Evolutionary conservation across 2,797 vertebrate species (phyloP).

Genomic region (Myotis myotis): DNA sequence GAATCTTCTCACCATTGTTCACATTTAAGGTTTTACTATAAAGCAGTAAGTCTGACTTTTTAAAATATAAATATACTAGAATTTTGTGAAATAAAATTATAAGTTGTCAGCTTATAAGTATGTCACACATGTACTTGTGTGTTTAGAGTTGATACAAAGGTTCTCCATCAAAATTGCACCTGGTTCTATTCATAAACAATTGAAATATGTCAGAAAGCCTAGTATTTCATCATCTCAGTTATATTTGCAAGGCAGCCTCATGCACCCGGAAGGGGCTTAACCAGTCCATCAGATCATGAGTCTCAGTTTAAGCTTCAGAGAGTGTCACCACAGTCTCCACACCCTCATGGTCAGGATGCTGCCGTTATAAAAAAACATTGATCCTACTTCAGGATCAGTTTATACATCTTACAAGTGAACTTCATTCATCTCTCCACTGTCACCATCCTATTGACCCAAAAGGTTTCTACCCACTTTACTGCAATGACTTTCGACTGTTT

Average conservation of each 20-base stretch:
- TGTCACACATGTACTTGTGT: not conserved
- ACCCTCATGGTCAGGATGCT: not conserved
- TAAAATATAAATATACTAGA: not conserved
- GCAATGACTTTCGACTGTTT: not conserved
- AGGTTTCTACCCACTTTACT: not conserved
- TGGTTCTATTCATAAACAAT: not conserved
- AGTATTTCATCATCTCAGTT: not conserved
- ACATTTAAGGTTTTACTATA: not conserved
- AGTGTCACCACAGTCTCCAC: accelerated
- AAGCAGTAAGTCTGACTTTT: not conserved
- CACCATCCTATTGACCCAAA: not conserved
- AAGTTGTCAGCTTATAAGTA: not conserved
- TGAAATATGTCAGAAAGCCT: not conserved
- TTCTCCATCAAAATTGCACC: not conserved
- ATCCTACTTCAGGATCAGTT: not conserved
- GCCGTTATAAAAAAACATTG: not conserved
- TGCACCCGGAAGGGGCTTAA: not conserved
- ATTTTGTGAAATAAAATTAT: not conserved
- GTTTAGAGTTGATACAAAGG: not conserved
- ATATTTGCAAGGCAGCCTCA: not conserved
- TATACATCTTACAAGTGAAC: not conserved
- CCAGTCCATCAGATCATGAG: not conserved
- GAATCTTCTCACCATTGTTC: not conserved
- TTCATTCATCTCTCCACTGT: not conserved
- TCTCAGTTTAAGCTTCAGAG: not conserved